Evolutionary conservation across 2,797 vertebrate genomes (phyloP).

Genomic region (Lithobates pipiens): DNA sequence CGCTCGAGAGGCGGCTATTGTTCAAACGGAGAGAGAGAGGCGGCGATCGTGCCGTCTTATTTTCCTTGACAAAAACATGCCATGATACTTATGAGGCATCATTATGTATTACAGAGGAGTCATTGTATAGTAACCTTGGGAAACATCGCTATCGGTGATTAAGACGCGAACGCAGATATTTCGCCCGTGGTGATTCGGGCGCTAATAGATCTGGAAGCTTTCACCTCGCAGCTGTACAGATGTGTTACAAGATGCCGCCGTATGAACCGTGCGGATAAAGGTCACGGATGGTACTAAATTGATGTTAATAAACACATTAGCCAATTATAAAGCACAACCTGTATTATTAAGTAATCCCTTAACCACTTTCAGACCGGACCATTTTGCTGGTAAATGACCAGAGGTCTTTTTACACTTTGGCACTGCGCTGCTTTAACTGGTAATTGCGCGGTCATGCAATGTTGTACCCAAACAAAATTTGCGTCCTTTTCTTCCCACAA

Average conservation of each 20-base stretch:
- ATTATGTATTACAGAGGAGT: conserved; percentile 53
- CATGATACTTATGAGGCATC: conserved; percentile 55
- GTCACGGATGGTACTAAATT: neutral
- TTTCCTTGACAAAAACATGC: conserved; percentile 55
- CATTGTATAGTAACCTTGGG: conserved; percentile 59
- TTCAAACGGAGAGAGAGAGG: conserved; percentile 65
- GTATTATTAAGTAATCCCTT: neutral
- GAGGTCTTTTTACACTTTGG: no score
- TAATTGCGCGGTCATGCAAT: no score
- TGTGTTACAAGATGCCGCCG: neutral
- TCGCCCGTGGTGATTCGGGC: conserved; percentile 22
- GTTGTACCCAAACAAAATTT: no score
- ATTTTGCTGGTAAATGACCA: no score
- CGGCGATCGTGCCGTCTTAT: conserved; percentile 57
- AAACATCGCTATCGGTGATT: conserved; percentile 49
- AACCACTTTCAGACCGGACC: no score
- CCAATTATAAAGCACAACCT: neutral
- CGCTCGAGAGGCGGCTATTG: conserved; percentile 68
- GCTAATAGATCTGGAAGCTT: conserved; percentile 26
- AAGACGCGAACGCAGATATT: conserved; percentile 47
- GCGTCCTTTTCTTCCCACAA: no score
- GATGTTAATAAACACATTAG: conserved; percentile 1
- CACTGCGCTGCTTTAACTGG: no score
- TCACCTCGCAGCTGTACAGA: conserved; percentile 25
- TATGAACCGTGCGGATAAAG: neutral